Base-by-base conservation (phyloP, 2,797 vertebrate species). In the Hyperoplus immaculatus region DNA sequence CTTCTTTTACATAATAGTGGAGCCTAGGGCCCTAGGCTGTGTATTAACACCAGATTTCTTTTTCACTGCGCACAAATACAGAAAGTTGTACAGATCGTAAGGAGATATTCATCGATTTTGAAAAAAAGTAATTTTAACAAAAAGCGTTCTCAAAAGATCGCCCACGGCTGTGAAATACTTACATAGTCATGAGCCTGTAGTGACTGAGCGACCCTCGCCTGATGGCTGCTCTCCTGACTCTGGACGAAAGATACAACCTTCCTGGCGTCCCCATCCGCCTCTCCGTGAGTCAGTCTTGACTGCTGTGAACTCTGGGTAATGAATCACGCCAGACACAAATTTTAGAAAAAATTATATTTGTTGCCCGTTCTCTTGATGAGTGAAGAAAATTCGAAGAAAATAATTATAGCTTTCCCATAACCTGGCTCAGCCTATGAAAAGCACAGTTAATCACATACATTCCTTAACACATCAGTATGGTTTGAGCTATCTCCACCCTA, bases 261-360 rank as follows among this genome's bases (percentile, higher is more conserved):
- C 83, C 93, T 95, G 87, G 89, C 87, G 3, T 94, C 94, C 53
- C 92, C 92, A 53, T 95, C 95, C 14, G 87, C 86, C 3, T 94
- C 94, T 51, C 92, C 93, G 51, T 95, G 94, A n/a, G 88, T 90
- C 21, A 72, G 80, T 85, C 95, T 96, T 16, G 95, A 92, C 90
- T 95, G 96, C 85, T 98, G 97, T 74, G 97, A 99, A 90, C 95
- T 96, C 98, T 99, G 78, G 0, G 92, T 18, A 85, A 77, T 13
- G 13, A 67, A 77, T 55, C 70, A 67, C 53, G 76, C 1, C 47
- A 60, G 11, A 68, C 38, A 50, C 41, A 62, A 53, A 0, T 9
- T 43, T 5, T 41, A 53, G 10, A 55, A 75, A 43, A 11, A 5
- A 55, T 18, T 4, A 60, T 36, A n/a, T 21, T 9, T 6, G 18